Conservation (phyloP, 2,888 invertebrate species). For the Caenorhabditis angaria region DNA sequence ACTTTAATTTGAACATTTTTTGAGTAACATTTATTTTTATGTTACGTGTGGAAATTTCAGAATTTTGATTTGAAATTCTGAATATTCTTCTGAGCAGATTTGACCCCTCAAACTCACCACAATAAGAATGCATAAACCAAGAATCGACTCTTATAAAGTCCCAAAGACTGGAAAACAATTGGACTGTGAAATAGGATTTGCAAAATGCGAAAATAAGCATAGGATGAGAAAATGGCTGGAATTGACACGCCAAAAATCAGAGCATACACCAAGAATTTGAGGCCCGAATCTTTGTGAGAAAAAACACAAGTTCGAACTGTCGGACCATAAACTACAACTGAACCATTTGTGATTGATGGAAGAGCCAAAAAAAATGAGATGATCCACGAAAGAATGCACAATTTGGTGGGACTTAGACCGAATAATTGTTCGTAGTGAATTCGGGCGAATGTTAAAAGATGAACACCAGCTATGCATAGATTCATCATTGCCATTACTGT, state of each 20-base stretch:
- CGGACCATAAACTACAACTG: constrained; percentile 69
- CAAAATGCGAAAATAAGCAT: constrained; percentile 70
- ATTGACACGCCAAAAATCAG: constrained; percentile 70
- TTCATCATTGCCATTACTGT: constrained; percentile 70
- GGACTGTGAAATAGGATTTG: constrained; percentile 71
- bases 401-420: constrained; percentile 65
- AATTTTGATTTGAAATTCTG: too few species aligned
- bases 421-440: constrained; percentile 72
- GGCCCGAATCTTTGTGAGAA: constrained; percentile 64
- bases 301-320: constrained; percentile 65
- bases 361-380: constrained; percentile 68
- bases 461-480: constrained; percentile 72
- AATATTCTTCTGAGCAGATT: background rate
- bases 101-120: constrained; percentile 45
- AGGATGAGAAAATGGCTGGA: constrained; percentile 64
- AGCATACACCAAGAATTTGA: constrained; percentile 71
- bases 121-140: constrained; percentile 70
- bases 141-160: constrained; percentile 70
- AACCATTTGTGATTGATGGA: constrained; percentile 70
- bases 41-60: too few species aligned
- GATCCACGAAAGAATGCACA: constrained; percentile 70
- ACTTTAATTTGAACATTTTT: too few species aligned
- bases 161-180: constrained; percentile 71
- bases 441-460: constrained; percentile 71
- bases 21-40: too few species aligned